phyloP scores from a whole-genome alignment of 2,888 invertebrate species.

The Phasia obesa region DNA sequence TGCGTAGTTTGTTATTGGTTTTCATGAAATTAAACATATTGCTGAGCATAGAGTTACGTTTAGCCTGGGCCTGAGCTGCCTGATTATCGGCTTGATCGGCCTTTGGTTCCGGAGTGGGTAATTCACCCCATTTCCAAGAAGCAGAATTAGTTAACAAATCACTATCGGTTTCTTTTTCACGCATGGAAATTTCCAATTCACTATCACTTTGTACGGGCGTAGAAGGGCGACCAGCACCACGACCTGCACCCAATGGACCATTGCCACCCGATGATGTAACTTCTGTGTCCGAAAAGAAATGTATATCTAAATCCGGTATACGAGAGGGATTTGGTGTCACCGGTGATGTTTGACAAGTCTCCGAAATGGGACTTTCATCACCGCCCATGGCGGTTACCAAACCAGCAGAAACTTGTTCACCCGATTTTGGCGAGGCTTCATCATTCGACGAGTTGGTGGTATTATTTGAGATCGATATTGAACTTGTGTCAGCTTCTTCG shows the following conservation, averaged over 20 bases:
- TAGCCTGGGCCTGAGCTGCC: conserved; percentile 77
- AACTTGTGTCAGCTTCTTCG: conserved; percentile 77
- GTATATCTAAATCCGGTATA: conserved; percentile 86
- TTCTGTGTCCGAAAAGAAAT: conserved; percentile 97
- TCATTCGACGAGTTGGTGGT: conserved; percentile 78
- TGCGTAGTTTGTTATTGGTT: conserved; percentile 86
- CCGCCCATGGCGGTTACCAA: conserved; percentile 74
- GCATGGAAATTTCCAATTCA: conserved; percentile 89
- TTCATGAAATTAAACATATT: conserved; percentile 97
- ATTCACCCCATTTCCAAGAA: conserved; percentile 95
- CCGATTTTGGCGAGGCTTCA: conserved; percentile 79
- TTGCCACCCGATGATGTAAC: conserved; percentile 88
- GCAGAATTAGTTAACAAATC: conserved; percentile 78
- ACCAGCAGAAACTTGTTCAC: conserved; percentile 75
- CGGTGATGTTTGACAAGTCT: conserved; percentile 74
- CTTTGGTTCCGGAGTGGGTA: conserved; percentile 84
- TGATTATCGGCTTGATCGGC: conserved; percentile 72
- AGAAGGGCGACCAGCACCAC: conserved; percentile 87
- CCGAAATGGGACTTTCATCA: conserved; percentile 76
- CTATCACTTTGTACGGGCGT: conserved; percentile 97
- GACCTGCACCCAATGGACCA: conserved; percentile 84
- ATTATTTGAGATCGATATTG: conserved; percentile 76
- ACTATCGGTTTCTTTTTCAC: conserved; percentile 80
- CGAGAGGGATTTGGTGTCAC: conserved; percentile 81
- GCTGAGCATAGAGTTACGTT: conserved; percentile 89